phyloP scores from a whole-genome alignment of 2,888 invertebrate genomes.

The Mellilla xanthometata region DNA sequence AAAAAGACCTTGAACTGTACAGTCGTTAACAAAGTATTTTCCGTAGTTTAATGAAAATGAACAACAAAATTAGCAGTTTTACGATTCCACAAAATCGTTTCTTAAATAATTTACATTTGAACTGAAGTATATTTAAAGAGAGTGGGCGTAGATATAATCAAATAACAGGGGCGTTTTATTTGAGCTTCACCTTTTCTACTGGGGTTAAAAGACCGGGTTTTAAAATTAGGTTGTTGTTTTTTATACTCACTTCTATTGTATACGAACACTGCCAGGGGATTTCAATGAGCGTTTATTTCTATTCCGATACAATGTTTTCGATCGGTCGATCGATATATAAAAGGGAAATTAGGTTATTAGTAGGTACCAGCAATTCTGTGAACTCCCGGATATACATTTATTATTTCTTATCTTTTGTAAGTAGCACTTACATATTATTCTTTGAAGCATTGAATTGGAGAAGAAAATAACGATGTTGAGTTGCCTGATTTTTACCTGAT shows the following conservation, averaged over 20 bases:
- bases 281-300: not conserved
- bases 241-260: not conserved
- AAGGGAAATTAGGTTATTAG: too few species aligned
- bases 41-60: not conserved
- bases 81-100: conserved; percentile 3
- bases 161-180: conserved; percentile 13
- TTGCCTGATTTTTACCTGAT: too few species aligned
- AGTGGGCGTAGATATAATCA: conserved; percentile 17
- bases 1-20: conserved; percentile 3
- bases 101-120: not conserved
- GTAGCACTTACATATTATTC: too few species aligned
- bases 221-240: conserved; percentile 1
- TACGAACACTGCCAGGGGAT: not conserved
- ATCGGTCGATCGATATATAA: not conserved
- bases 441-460: too few species aligned
- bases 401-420: too few species aligned
- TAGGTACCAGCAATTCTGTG: too few species aligned
- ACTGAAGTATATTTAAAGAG: conserved; percentile 9
- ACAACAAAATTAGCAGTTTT: conserved; percentile 4
- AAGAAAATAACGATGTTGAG: too few species aligned
- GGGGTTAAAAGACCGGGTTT: conserved; percentile 1
- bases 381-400: too few species aligned
- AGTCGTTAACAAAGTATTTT: not conserved
- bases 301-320: not conserved
- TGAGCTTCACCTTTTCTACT: conserved; percentile 8